Base-by-base conservation (phyloP, 2,888 invertebrate species). In the Diaphora mendica region DNA sequence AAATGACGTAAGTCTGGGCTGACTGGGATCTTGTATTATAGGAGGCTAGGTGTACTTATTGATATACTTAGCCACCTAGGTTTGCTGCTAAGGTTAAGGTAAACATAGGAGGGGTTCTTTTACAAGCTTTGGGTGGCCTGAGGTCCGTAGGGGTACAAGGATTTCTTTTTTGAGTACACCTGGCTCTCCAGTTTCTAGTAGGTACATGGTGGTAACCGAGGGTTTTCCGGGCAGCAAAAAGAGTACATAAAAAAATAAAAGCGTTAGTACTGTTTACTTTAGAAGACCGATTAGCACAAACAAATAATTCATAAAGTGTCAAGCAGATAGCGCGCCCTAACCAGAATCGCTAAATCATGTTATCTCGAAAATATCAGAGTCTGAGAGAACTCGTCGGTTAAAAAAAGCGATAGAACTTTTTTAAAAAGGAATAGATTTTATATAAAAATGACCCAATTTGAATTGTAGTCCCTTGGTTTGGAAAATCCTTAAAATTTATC, bases 291-390 rank as follows among this genome's bases (percentile, higher is more conserved):
- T 44, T 48, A 33, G 23, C 70, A 73, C 69, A 74, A 76, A 78
- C 75, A 78, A 75, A 78, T 77, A 77, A 77, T 51, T 81, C 75
- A 77, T 67, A 77, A 76, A 79, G 75, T 64, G 65, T 70, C 77
- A 55, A 70, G 73, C 68, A 73, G 73, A 77, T 78, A 78, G 71
- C 33, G 74, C 35, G 69, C 72, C 35, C 77, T 79, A 82, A 78
- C n/a, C 44, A 44, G 73, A 74, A 65, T 71, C 70, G 33, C 17
- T 79, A 81, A 82, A 81, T 81, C 76, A 81, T 66, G 74, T 72
- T 74, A 77, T 80, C 78, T 76, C 30, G 11, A 30, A 70, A 81
- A 76, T 74, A 77, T 77, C 74, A 74, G 79, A 74, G 77, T 79
- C 77, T 80, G 79, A 77, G 77, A 68, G 65, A 73, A 70, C 42